Evolutionary conservation across 2,888 invertebrate species (phyloP), one percentile per base, ranked within the genome.

Genomic region (Frankliniella intonsa): DNA sequence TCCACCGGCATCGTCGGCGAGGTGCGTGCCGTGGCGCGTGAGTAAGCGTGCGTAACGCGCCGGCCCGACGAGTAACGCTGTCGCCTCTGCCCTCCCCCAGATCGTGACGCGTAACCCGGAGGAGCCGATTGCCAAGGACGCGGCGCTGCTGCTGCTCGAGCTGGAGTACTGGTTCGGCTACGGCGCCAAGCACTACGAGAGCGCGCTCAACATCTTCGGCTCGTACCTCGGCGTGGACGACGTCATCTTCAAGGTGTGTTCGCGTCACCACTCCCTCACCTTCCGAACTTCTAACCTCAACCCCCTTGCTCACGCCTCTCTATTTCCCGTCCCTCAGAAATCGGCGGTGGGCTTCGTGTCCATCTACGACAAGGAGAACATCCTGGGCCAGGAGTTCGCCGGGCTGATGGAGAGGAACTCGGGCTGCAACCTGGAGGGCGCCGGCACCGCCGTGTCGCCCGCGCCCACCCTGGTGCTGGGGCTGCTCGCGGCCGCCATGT

Each of bases 131-230:
- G 27, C 79, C 76, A 76, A 76, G 69, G 69, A 76, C 69, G 69
- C 69, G 11, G 55, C 81, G 1, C 50, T 76, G 50, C 86, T 90
- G 0, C 87, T 92, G 3, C 88, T 90, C 80, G 87, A 89, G 0
- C 84, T 92, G 0, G 90, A 91, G 84, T 83, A 86, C 0, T 89
- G 89, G 87, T 90, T 92, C 86, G 91, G 91, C 0, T 90, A 82
- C 50, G 81, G 81, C 65, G 81, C 83, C n/a, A 83, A 82, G 17
- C 83, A 83, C 50, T 83, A 80, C 76, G 84, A 84, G 81, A 83
- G 83, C 38, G 84, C 84, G 12, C 84, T 85, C 65, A 83, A 90
- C 85, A 89, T 93, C 76, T 93, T 91, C 86, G 91, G 91, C 0
- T 87, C 89, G 0, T 92, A 92, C 86, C 89, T 91, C 83, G 88